phyloP scores from a whole-genome alignment of 2,113 vertebrate species.

The Stigmatopora argus region DNA sequence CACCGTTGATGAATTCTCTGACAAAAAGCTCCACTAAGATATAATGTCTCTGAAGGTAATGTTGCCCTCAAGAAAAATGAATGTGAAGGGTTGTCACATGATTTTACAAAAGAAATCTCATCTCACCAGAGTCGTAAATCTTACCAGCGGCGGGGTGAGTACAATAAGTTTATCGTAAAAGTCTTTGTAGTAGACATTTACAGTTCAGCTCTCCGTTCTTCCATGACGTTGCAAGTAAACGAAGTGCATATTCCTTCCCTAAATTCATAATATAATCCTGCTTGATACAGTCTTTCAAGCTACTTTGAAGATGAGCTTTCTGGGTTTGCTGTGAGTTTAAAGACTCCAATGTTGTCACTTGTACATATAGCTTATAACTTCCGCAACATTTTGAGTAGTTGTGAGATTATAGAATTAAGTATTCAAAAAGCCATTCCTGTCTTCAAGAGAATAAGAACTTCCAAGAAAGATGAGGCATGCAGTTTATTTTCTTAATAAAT shows the following conservation, averaged over 20 bases:
- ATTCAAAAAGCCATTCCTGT: slow-evolving; percentile 31
- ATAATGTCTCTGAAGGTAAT: slow-evolving; percentile 58
- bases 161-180: slow-evolving; percentile 38
- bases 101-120: slow-evolving; percentile 55
- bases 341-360: slow-evolving; percentile 58
- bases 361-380: slow-evolving; percentile 61
- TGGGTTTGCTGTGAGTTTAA: slow-evolving; percentile 55
- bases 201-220: slow-evolving; percentile 21
- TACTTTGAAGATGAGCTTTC: slow-evolving; percentile 65
- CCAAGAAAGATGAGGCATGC: slow-evolving; percentile 35
- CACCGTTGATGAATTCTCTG: slow-evolving; percentile 54
- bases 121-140: slow-evolving; percentile 50
- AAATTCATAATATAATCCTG: slow-evolving; percentile 60
- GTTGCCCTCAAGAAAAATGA: slow-evolving; percentile 64
- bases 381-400: slow-evolving; percentile 54
- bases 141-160: slow-evolving; percentile 41
- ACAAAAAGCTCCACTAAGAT: slow-evolving; percentile 45
- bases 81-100: slow-evolving; percentile 55
- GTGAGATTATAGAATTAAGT: slow-evolving; percentile 61
- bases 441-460: slow-evolving; percentile 30
- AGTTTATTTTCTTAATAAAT: slow-evolving; percentile 45
- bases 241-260: slow-evolving; percentile 36
- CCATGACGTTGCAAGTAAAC: slow-evolving; percentile 29
- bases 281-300: slow-evolving; percentile 57
- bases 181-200: slow-evolving; percentile 39